These are phyloP conservation scores for Neelides folsomi DNA, from an alignment of 2,888 invertebrate genomes.

Conservation along the genomic window DNA sequence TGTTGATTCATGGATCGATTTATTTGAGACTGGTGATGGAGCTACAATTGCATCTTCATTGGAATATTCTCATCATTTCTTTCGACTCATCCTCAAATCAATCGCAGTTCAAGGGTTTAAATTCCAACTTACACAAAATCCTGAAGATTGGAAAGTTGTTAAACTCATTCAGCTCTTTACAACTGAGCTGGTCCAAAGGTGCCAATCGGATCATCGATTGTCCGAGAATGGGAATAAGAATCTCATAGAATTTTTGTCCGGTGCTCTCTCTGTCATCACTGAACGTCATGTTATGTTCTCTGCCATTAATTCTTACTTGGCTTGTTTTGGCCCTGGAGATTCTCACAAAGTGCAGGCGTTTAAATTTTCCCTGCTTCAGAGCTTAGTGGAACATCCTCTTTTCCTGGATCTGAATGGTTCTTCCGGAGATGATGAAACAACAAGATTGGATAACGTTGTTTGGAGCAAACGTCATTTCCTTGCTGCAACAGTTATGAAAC, in stretches of 20 bases:
- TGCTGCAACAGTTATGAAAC: constrained; percentile 32
- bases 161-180: constrained; percentile 31
- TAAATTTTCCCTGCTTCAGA: constrained; percentile 26
- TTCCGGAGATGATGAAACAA: constrained; percentile 22
- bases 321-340: constrained; percentile 33
- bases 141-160: constrained; percentile 30
- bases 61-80: constrained; percentile 29
- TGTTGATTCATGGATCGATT: constrained; percentile 31
- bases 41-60: constrained; percentile 27
- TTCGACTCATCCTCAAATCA: constrained; percentile 30
- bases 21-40: constrained; percentile 33
- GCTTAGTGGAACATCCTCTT: constrained; percentile 28
- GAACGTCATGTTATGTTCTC: constrained; percentile 29
- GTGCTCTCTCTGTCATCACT: constrained; percentile 24
- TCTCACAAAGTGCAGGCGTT: constrained; percentile 32
- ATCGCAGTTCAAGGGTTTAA: constrained; percentile 30
- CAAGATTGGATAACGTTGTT: constrained; percentile 22
- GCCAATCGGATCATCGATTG: constrained; percentile 27
- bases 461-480: constrained; percentile 31
- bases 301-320: constrained; percentile 29
- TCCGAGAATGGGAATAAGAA: constrained; percentile 28
- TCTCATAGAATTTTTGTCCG: constrained; percentile 23
- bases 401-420: constrained; percentile 29
- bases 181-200: constrained; percentile 30
- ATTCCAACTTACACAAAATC: constrained; percentile 9